Conservation (phyloP, 2,797 vertebrate species). For the Oreonectes daqikongensis region DNA sequence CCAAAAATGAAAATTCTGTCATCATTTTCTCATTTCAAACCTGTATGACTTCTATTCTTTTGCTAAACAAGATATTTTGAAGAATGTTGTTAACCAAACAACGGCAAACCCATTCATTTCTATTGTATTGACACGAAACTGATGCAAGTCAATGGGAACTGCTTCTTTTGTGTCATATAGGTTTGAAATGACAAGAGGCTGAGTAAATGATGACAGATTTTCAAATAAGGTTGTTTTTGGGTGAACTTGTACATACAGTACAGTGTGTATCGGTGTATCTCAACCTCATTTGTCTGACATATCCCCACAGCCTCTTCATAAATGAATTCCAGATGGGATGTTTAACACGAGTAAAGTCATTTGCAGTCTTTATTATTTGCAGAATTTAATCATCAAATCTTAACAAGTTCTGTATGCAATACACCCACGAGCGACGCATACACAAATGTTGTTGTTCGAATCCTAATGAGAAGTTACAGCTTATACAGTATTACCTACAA, state of each 20-base stretch:
- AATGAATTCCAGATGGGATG: not conserved
- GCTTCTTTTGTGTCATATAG: too few relatives aligned
- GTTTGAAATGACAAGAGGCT: too few relatives aligned
- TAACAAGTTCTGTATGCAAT: not conserved
- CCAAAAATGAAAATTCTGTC: not conserved
- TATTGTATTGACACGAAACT: too few relatives aligned
- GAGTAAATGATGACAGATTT: too few relatives aligned
- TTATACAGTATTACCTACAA: not conserved
- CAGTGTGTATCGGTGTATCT: not conserved
- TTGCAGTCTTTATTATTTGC: constrained; percentile 1
- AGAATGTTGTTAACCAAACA: too few relatives aligned
- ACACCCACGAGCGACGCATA: not conserved
- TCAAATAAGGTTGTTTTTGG: too few relatives aligned
- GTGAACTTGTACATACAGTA: too few relatives aligned
- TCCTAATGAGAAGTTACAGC: not conserved
- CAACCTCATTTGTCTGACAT: not conserved
- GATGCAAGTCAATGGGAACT: too few relatives aligned
- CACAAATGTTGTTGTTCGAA: not conserved
- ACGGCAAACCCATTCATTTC: too few relatives aligned
- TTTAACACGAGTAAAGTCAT: not conserved
- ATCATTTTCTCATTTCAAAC: not conserved
- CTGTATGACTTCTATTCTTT: too few relatives aligned
- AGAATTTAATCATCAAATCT: constrained; percentile 7
- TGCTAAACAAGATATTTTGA: too few relatives aligned
- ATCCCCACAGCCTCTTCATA: not conserved